Conservation (phyloP, 2,797 vertebrate genomes). For the Morus bassanus region DNA sequence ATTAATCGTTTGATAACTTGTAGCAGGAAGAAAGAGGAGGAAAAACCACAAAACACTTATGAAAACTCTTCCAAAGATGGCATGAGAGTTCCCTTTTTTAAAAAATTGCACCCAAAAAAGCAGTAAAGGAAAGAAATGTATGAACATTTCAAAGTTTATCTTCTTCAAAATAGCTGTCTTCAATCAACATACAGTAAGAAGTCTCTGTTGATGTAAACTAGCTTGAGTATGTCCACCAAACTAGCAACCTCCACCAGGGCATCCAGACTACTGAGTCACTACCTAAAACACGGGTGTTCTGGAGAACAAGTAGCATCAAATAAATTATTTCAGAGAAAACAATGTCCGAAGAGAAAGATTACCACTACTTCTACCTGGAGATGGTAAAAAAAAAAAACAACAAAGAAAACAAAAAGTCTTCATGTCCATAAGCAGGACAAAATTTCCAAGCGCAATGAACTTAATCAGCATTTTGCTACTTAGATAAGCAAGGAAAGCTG, state of each 20-base stretch:
- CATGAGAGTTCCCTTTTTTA: neutral
- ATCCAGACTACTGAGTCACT: neutral
- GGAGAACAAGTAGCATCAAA: neutral
- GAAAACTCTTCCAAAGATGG: neutral
- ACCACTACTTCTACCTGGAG: neutral
- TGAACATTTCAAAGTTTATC: neutral
- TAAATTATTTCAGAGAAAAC: neutral
- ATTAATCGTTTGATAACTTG: neutral
- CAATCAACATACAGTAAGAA: neutral
- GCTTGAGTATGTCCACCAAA: neutral
- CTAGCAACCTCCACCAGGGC: neutral
- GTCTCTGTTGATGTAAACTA: neutral
- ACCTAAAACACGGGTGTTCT: neutral
- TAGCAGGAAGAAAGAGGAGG: neutral
- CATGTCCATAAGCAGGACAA: neutral
- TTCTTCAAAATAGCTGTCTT: neutral
- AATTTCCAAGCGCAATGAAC: neutral
- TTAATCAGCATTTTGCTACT: neutral
- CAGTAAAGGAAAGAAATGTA: neutral
- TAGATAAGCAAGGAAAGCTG: neutral
- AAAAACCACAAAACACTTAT: neutral
- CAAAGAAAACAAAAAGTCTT: neutral
- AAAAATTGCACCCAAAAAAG: neutral
- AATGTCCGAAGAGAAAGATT: neutral
- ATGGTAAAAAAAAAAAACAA: neutral